These are phyloP conservation scores for Oplegnathus fasciatus DNA, from an alignment of 2,113 vertebrate genomes.

Conservation along the genomic window DNA sequence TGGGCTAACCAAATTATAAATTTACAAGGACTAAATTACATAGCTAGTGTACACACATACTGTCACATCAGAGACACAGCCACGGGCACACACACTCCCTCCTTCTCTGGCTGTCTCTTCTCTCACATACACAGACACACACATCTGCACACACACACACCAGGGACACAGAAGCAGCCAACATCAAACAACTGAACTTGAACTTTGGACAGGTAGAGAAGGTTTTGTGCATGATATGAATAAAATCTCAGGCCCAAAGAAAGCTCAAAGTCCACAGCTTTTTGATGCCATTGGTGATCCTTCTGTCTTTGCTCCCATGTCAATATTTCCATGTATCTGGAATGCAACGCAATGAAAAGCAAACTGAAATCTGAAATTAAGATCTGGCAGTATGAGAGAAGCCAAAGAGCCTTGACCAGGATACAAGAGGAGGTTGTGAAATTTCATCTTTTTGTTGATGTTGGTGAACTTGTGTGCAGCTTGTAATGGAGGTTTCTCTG, in stretches of 20 bases:
- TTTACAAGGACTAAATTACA: slow-evolving; percentile 82
- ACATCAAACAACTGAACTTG: slow-evolving; percentile 71
- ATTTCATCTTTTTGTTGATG: not conserved
- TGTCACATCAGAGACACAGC: slow-evolving; percentile 71
- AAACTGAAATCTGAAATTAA: slow-evolving; percentile 29
- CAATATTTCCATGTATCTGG: slow-evolving; percentile 23
- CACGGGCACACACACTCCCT: slow-evolving; percentile 47
- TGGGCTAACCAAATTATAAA: slow-evolving; percentile 81
- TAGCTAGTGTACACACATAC: slow-evolving; percentile 73
- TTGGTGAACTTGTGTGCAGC: slow-evolving; percentile 5
- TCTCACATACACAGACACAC: slow-evolving; percentile 20
- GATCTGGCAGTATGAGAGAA: not conserved
- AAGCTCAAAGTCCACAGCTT: slow-evolving; percentile 46
- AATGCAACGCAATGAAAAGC: slow-evolving; percentile 27
- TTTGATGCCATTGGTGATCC: slow-evolving; percentile 40
- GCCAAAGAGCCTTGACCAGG: slow-evolving; percentile 6
- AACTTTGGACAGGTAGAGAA: slow-evolving; percentile 65
- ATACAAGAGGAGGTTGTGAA: not conserved
- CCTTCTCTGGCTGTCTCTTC: slow-evolving; percentile 24
- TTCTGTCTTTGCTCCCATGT: slow-evolving; percentile 15
- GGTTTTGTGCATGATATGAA: slow-evolving; percentile 61
- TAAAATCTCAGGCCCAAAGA: slow-evolving; percentile 30
- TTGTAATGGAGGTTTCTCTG: slow-evolving; percentile 1
- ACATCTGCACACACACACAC: slow-evolving; percentile 7
- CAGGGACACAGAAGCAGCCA: slow-evolving; percentile 57